These are phyloP conservation scores for Colostygia pectinataria DNA, from an alignment of 2,888 invertebrate genomes.

Conservation along the genomic window DNA sequence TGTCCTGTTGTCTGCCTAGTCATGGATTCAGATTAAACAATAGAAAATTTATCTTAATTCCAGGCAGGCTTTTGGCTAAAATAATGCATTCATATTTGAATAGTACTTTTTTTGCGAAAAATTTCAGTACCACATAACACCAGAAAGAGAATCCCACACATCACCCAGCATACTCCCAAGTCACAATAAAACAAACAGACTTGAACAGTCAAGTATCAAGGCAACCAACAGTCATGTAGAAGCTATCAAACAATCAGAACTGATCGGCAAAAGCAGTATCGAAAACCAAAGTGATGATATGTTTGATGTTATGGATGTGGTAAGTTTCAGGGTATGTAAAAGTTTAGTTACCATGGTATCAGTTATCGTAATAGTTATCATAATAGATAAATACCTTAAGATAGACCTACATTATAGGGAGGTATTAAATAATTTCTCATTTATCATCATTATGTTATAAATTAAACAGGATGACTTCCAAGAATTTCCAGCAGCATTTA, in stretches of 20 bases:
- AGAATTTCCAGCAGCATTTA: constrained; percentile 42
- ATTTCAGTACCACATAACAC: constrained; percentile 29
- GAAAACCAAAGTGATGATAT: constrained; percentile 45
- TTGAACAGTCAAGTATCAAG: constrained; percentile 17
- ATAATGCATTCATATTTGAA: background rate
- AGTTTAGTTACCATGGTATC: too few relatives aligned
- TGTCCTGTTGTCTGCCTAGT: too few relatives aligned
- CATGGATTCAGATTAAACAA: too few relatives aligned
- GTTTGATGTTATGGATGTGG: constrained; percentile 59
- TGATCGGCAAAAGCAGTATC: constrained; percentile 11
- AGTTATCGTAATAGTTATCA: too few relatives aligned
- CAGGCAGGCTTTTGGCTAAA: too few relatives aligned
- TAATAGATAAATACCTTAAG: too few relatives aligned
- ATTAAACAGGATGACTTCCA: constrained; percentile 47
- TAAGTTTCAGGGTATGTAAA: too few relatives aligned
- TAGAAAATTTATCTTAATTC: too few relatives aligned
- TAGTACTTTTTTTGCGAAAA: background rate
- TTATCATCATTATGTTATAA: background rate
- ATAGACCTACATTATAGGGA: too few relatives aligned
- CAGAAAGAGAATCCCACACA: constrained; percentile 9
- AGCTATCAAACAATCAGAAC: constrained; percentile 12
- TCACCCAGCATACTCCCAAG: constrained; percentile 36
- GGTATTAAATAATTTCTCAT: too few relatives aligned
- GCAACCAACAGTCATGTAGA: constrained; percentile 23
- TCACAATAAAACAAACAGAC: constrained; percentile 14